Base-by-base conservation (phyloP, 53 echinoderm and acorn worm genomes). In the Astropecten irregularis region DNA sequence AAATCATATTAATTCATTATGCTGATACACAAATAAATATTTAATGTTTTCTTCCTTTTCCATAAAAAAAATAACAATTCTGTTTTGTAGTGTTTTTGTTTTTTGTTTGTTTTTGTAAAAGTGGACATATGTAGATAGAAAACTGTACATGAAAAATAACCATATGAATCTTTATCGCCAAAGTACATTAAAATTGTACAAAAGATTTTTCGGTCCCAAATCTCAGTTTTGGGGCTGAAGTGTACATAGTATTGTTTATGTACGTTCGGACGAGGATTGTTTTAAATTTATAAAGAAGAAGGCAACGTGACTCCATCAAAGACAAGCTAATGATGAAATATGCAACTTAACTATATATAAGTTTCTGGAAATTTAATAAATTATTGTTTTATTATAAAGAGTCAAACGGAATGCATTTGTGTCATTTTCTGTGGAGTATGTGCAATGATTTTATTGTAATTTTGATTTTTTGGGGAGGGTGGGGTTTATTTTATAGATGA, bases 381-480 rank as follows among this genome's bases (percentile, higher is more conserved):
- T 74, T 74, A 74, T 74, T 74, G 74, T 74, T 74, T 74, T 74
- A 56, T 68, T 68, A 56, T 74, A 74, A 50, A 53, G 35, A 74
- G 20, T 18, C 6, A 53, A 18, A 9, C 4, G 4, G 3, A 20
- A 53, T 53, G 53, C n/a, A n/a, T n/a, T n/a, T 44, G 46, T 44
- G 46, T 9, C 7, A 13, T 44, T 44, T 44, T 13, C 46, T 44
- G 8, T 44, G 46, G 7, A 9, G 13, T 44, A 9, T 7, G 7
- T 7, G 46, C 13, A 44, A 44, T 44, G 13, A 44, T 44, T 44
- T 7, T n/a, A n/a, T n/a, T n/a, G n/a, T n/a, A n/a, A n/a, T n/a
- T n/a, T n/a, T n/a, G n/a, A n/a, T n/a, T n/a, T n/a, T n/a, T n/a
- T n/a, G n/a, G n/a, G n/a, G n/a, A n/a, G n/a, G n/a, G n/a, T n/a